Evolutionary conservation across 2,797 vertebrate genomes (phyloP), one percentile per base, ranked within the genome.

Genomic region (Numenius phaeopus): DNA sequence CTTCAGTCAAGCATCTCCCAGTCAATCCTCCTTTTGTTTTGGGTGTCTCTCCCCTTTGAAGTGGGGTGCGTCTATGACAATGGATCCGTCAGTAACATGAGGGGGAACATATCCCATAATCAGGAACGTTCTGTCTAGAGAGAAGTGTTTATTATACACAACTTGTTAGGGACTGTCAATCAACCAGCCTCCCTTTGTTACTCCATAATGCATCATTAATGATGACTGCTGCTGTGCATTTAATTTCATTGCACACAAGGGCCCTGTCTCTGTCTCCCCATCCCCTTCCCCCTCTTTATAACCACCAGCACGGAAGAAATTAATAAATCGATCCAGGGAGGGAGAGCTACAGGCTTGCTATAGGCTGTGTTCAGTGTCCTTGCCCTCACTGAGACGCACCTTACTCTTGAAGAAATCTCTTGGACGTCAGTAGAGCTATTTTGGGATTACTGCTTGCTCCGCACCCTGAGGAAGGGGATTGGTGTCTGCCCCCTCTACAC

Each of bases 121-220:
- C 96, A 96, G 89, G 85, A 97, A 89, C 69, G 55, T 96, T 96
- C 93, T 96, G 93, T 89, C 94, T 92, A 40, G 89, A 95, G 93
- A 83, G 83, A 86, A 96, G 91, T 95, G 96, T 96, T 97, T 96
- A 96, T 97, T 97, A 96, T 95, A 97, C 76, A 78, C 54, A 90
- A 93, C 89, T 96, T 97, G 92, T 96, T 96, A 95, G 79, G 87
- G 73, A 89, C 65, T 96, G 95, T 96, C 96, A 95, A 87, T 97
- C 94, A 97, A 20, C 66, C 44, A 70, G 69, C 64, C 76, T 92
- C 44, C 84, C 89, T 97, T 97, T 97, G 96, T 96, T 96, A 77
- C 40, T 94, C 84, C 80, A 94, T 96, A 97, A 96, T 96, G 82
- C 94, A 97, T 95, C 97, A 94, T 96, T 96, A 96, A 94, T 97